These are phyloP conservation scores for Chrysina gloriosa DNA, from an alignment of 2,888 invertebrate genomes.

Conservation along the genomic window DNA sequence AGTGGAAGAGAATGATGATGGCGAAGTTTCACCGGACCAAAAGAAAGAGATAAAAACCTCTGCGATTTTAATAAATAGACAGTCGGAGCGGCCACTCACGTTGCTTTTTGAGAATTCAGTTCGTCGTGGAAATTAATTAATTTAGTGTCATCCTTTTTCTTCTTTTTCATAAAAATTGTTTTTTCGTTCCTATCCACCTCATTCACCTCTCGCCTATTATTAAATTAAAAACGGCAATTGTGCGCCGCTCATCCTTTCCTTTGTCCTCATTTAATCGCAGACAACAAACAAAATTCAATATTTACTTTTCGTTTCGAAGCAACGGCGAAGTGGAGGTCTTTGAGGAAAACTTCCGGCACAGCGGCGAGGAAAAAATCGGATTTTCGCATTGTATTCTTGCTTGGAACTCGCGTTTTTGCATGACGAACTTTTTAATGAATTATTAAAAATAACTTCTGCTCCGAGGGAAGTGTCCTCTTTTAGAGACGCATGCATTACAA, in stretches of 20 bases:
- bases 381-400: conserved; percentile 1
- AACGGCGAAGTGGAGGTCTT: not conserved
- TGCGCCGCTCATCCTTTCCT: not conserved
- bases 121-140: conserved; percentile 5
- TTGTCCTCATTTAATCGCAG: conserved; percentile 17
- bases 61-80: conserved; percentile 24
- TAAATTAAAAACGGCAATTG: conserved; percentile 29
- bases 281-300: conserved; percentile 26
- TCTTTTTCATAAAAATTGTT: conserved; percentile 12
- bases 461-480: not conserved
- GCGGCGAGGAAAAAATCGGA: not conserved
- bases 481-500: not conserved
- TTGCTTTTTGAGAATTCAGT: not conserved
- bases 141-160: conserved; percentile 3
- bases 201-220: not conserved
- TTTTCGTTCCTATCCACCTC: conserved; percentile 3
- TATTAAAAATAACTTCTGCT: conserved; percentile 21
- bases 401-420: not conserved
- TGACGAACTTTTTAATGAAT: conserved; percentile 25
- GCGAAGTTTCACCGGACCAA: too few relatives aligned
- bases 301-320: not conserved
- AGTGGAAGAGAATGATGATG: too few relatives aligned
- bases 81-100: not conserved
- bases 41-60: not conserved
- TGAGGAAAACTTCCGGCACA: not conserved